Evolutionary conservation across 2,888 invertebrate species (phyloP).

Genomic region (Tipula confusa): DNA sequence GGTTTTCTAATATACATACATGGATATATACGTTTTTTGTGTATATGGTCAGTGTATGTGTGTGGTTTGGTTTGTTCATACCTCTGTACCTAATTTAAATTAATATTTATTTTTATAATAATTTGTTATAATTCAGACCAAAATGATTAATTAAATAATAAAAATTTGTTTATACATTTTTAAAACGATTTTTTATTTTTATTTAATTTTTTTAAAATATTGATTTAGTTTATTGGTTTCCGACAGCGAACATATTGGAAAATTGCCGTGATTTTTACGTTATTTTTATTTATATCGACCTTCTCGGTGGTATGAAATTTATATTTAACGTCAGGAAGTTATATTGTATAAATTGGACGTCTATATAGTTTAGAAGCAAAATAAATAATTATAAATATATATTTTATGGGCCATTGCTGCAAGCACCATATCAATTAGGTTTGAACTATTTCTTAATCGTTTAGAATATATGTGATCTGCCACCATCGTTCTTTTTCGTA

Average conservation of each 20-base stretch:
- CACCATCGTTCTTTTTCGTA: too few relatives aligned
- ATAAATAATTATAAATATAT: too few relatives aligned
- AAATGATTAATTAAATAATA: conserved; percentile 20
- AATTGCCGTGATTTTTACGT: not conserved
- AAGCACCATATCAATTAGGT: too few relatives aligned
- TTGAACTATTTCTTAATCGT: too few relatives aligned
- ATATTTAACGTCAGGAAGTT: not conserved
- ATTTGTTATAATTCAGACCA: not conserved
- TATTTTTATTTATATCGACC: not conserved
- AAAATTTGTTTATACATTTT: not conserved
- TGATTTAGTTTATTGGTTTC: not conserved
- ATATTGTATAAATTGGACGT: not conserved
- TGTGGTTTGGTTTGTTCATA: not conserved
- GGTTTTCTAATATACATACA: not conserved
- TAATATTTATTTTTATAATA: not conserved
- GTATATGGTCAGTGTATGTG: not conserved
- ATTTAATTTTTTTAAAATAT: not conserved
- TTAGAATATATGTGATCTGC: too few relatives aligned
- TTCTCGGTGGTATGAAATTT: not conserved
- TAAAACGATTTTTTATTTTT: not conserved
- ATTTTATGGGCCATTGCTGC: too few relatives aligned
- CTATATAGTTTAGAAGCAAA: not conserved
- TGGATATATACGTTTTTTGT: not conserved
- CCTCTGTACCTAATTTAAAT: not conserved
- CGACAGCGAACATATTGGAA: not conserved